Evolutionary conservation across 2,797 vertebrate genomes (phyloP), one percentile per base, ranked within the genome.

Genomic region (Chromis chromis): DNA sequence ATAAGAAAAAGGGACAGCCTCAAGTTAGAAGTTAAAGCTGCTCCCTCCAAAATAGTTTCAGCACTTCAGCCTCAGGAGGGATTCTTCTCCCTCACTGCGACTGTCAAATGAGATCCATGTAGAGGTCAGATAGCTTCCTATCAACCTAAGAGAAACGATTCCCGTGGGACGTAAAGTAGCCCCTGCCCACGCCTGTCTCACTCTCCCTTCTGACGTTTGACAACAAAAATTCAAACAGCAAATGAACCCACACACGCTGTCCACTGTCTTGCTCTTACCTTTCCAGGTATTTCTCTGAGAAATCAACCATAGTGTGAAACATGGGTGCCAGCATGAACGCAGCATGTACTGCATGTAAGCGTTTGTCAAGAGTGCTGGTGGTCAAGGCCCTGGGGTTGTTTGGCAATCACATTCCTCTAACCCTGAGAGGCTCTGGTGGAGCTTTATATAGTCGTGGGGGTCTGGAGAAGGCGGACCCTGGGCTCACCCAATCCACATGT

Each of bases 241-340:
- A 31, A 55, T 44, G 16, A 73, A 46, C 7, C 56, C 17, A 48
- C 59, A 48, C 24, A 72, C 19, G 6, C 0, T 16, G 6, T 1
- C n/a, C 57, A 22, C 28, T 1, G 21, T 28, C 39, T 49, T 14
- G 57, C 48, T 86, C 96, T 93, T 96, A 97, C 96, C 96, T 96
- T 93, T 97, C 96, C 88, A 97, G 92, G 93, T 96, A 96, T 89
- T 92, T 96, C 81, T 97, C 96, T 0, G 96, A 96, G 49, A 97
- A 95, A 90, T 96, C 96, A 74, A 96, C 95, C 96, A 96, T 95
- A 22, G 88, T 65, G 74, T 75, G 90, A 86, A 88, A 91, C 93
- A 94, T 93, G 78, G 13, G 53, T 86, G 84, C 77, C 76, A 59
- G 82, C 75, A 65, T 54, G 86, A 82, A 59, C 3, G 74, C 75